Base-by-base conservation (phyloP, 2,888 invertebrate genomes). In the Acronicta psi region DNA sequence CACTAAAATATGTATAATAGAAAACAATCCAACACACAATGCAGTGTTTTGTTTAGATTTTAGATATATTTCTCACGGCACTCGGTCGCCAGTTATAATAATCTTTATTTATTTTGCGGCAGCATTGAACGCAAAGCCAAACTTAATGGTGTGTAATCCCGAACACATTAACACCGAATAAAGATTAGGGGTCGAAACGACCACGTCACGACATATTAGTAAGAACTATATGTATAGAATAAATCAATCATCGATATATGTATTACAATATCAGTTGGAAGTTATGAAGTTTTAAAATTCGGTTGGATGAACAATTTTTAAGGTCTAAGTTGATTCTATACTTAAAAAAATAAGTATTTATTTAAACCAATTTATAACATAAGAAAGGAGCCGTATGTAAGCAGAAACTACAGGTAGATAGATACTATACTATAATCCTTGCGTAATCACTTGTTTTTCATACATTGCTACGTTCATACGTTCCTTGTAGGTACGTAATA, bases 41-140 rank as follows among this genome's bases (percentile, higher is more conserved):
- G 9, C 25, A 64, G 1, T 51, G 53, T 71, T 81, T 78, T 80
- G 81, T 83, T 79, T 75, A 65, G 68, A 69, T 69, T 83, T 79
- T 75, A 65, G 68, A 69, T 69, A 67, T 77, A 75, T 81, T 89
- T 93, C 92, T 84, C 93, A 93, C 92, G 89, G 79, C 88, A 89
- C 90, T 92, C 88, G 88, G 77, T 71, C 68, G 73, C 69, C 75
- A 80, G 84, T 88, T 88, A 84, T 78, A 83, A 84, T 92, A 91
- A 93, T 91, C 92, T 88, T 88, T 92, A 92, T 93, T 93, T 93
- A 93, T 93, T 91, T 83, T 88, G 89, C 82, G 88, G 88, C 86
- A 82, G 78, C 83, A 79, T 79, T 79, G 68, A 79, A 82, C 79
- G 84, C 81, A 82, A 80, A 79, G 83, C 81, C 84, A 77, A 80